Evolutionary conservation across 1,140 invertebrate species (phyloP).

Genomic region (Drosophila nikananu): DNA sequence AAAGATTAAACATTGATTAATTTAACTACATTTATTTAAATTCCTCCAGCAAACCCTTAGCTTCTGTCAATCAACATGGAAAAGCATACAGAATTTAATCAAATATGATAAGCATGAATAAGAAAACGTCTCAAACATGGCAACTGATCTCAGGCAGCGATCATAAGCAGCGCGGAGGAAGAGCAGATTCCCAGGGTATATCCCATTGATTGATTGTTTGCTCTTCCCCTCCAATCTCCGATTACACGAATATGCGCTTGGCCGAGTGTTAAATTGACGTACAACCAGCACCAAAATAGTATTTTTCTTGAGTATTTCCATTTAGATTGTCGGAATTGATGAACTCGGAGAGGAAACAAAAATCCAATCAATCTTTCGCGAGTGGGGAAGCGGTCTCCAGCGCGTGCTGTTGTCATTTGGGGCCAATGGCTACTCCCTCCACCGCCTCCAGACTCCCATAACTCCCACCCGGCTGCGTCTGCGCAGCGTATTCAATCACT

Average conservation of each 20-base stretch:
- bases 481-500: conserved; percentile 78
- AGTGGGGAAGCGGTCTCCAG: conserved; percentile 43
- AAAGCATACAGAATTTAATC: background rate
- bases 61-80: background rate
- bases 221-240: conserved; percentile 16
- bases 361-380: conserved; percentile 74
- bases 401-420: conserved; percentile 72
- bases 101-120: conserved; percentile 5
- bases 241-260: conserved; percentile 28
- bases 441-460: background rate
- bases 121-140: background rate
- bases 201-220: conserved; percentile 34
- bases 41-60: background rate
- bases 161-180: background rate
- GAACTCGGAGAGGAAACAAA: conserved; percentile 63
- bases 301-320: conserved; percentile 42
- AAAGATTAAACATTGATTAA: background rate
- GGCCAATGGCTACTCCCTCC: conserved; percentile 17
- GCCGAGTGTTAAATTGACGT: conserved; percentile 42
- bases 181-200: conserved; percentile 19
- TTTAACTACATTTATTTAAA: background rate
- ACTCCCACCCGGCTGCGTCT: conserved; percentile 31
- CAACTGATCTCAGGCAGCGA: conserved; percentile 1
- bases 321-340: conserved; percentile 61
- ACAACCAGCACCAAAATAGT: conserved; percentile 26